Percentiles rank a stretch among this genome's conserved stretches.
Evolutionary conservation across 2,888 invertebrate species (phyloP).

Genomic region (Diogma glabrata): DNA sequence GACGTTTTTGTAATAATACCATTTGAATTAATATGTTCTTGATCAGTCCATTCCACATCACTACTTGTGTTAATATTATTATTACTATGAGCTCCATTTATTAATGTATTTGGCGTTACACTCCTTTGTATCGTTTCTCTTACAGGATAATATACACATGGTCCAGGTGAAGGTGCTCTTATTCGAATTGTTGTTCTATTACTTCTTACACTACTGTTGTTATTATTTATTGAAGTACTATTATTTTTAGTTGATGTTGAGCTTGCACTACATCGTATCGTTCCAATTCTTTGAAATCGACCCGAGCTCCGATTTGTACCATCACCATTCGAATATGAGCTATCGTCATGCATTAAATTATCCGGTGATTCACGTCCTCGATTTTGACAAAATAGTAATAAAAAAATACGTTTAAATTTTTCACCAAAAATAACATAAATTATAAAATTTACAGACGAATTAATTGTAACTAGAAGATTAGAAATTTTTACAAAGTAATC

Average conservation of each 20-base stretch:
- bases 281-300: slow-evolving; percentile 43
- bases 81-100: background rate
- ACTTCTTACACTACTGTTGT: slow-evolving; percentile 23
- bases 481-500: slow-evolving; percentile 67
- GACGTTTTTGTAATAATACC: background rate
- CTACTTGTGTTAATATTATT: background rate
- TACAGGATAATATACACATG: slow-evolving; percentile 38
- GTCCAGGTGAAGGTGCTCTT: slow-evolving; percentile 37
- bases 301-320: slow-evolving; percentile 50
- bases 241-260: slow-evolving; percentile 21
- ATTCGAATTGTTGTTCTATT: slow-evolving; percentile 32
- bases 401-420: slow-evolving; percentile 82
- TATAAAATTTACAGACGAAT: slow-evolving; percentile 95
- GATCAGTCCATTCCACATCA: background rate
- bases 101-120: background rate
- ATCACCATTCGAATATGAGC: slow-evolving; percentile 69
- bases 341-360: slow-evolving; percentile 67
- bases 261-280: slow-evolving; percentile 32
- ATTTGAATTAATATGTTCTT: background rate
- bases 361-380: slow-evolving; percentile 56
- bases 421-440: slow-evolving; percentile 97
- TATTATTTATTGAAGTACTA: slow-evolving; percentile 18
- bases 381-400: slow-evolving; percentile 63
- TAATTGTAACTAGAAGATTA: slow-evolving; percentile 90
- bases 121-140: slow-evolving; percentile 28